phyloP scores from a whole-genome alignment of 2,113 vertebrate genomes.

The Pampusana beccarii region DNA sequence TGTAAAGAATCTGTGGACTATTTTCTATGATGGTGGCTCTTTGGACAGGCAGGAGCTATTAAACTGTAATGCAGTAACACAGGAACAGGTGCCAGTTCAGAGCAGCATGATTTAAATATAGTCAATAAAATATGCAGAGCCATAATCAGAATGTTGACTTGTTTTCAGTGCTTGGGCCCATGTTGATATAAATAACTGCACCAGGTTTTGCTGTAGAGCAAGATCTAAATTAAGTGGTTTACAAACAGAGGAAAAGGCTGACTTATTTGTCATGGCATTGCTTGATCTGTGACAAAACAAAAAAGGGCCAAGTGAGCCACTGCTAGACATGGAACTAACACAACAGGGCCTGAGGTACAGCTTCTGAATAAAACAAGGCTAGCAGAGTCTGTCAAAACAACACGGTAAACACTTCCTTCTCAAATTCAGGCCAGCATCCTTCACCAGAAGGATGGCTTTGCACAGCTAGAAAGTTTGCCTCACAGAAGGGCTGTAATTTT shows the following conservation, averaged over 20 bases:
- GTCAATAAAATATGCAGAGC: constrained; percentile 56
- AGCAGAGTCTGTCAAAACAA: background rate
- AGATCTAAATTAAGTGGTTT: constrained; percentile 42
- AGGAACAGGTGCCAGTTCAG: background rate
- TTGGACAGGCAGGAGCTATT: background rate
- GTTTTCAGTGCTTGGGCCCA: constrained; percentile 10
- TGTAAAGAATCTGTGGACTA: background rate
- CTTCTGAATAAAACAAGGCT: background rate
- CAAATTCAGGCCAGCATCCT: background rate
- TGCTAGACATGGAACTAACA: background rate
- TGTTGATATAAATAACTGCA: constrained; percentile 50
- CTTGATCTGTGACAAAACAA: background rate
- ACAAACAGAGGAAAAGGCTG: constrained; percentile 33
- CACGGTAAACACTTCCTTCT: background rate
- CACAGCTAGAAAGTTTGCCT: background rate
- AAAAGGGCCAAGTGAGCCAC: background rate
- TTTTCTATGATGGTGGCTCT: background rate
- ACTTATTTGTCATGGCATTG: background rate
- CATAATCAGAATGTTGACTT: constrained; percentile 40
- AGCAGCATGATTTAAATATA: background rate
- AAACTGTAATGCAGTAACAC: background rate
- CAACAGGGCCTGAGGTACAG: background rate
- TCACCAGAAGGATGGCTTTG: background rate
- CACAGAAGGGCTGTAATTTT: background rate
- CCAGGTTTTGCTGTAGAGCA: constrained; percentile 20